Base-by-base conservation (phyloP, 2,888 invertebrate species). In the Hydroisotoma schaefferi region DNA sequence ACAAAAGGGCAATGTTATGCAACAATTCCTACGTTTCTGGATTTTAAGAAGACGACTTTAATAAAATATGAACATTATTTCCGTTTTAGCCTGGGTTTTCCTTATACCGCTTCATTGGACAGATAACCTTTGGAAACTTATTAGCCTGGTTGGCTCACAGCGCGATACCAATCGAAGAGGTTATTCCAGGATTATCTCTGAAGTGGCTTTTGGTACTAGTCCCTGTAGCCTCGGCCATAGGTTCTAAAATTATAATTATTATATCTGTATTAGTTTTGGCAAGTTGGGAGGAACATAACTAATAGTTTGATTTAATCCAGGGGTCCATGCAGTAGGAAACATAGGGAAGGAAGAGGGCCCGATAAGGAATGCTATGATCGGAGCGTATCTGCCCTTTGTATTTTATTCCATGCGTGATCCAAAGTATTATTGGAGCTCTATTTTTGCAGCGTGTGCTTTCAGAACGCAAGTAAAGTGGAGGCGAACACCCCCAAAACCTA, bases 241-340 rank as follows among this genome's bases (percentile, higher is more conserved):
- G 89, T 89, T 79, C 80, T 43, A 23, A 1, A 6, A 18, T 28
- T 47, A 22, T 22, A 23, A 23, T 47, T 22, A 47, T 22, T 10
- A 8, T 22, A 4, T 10, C 12, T 22, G 23, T 8, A 10, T 22
- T 48, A 48, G 18, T 25, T 5, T 5, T 8, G 48, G 15, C 18
- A 48, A 20, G 12, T 10, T 22, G 12, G 6, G n/a, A 48, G 10
- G 26, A 33, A 10, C 6, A 33, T 10, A 20, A 49, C 10, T 27
- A 3, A 15, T 28, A 49, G 10, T 22, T n/a, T 25, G 28, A 5
- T 12, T 53, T 71, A 69, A 75, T 77, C 22, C 76, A 92, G 95
- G 94, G 72, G 88, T 93, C 0, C 90, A 92, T 87, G 81, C 86
- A 0, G 90, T 94, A 8, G 94, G 94, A 26, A 95, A 94, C 74